These are phyloP conservation scores for Montipora foliosa DNA, from an alignment of 64 coral and sea anemone species.

Conservation along the genomic window DNA sequence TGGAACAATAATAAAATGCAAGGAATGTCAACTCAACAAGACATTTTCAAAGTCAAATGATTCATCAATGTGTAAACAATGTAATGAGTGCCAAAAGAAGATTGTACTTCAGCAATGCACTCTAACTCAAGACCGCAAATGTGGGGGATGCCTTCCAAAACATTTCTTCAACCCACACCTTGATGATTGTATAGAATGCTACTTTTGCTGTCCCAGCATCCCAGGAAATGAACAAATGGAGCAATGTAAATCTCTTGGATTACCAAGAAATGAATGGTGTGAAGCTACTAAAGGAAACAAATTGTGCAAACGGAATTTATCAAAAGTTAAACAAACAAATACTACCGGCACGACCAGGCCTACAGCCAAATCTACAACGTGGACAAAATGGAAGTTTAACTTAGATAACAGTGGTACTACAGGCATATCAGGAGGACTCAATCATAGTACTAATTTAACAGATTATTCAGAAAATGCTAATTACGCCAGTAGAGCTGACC, in stretches of 20 bases:
- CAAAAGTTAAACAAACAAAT: background rate
- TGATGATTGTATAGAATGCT: background rate
- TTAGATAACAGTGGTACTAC: background rate
- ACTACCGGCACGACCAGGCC: background rate
- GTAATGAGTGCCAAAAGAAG: background rate
- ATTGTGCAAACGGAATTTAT: background rate
- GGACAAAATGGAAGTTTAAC: no score
- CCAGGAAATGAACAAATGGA: background rate
- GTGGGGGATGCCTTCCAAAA: background rate
- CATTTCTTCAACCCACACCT: background rate
- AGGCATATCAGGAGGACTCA: background rate
- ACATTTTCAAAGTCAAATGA: slow-evolving; percentile 4
- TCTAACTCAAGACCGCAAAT: background rate
- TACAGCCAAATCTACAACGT: no score
- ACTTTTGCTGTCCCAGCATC: background rate
- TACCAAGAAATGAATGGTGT: background rate
- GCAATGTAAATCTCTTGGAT: slow-evolving; percentile 6
- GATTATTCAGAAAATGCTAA: background rate
- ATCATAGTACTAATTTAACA: background rate
- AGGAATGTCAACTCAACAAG: background rate
- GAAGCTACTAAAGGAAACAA: background rate
- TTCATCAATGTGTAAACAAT: background rate
- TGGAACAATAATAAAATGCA: background rate
- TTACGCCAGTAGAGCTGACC: background rate
- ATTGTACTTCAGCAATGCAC: slow-evolving; percentile 3